phyloP scores from a whole-genome alignment of 1,140 invertebrate genomes.

The Macrobrachium rosenbergii region DNA sequence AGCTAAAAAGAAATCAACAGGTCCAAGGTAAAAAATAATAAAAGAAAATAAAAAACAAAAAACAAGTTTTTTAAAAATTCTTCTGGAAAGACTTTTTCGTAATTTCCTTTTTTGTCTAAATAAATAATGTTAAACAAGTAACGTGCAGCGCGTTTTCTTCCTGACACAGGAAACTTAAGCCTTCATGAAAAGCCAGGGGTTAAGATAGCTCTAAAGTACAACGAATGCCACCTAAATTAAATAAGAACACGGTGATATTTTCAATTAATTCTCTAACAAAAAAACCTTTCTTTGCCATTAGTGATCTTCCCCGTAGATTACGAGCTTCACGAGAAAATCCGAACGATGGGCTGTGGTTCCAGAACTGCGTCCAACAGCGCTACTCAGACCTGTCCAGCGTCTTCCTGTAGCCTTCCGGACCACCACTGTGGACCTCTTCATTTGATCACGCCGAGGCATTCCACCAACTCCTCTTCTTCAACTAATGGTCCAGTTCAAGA shows the following conservation, averaged over 20 bases:
- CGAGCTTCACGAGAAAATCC: conserved; percentile 46
- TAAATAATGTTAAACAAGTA: no score
- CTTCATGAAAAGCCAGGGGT: no score
- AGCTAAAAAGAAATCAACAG: no score
- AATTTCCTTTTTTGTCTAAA: no score
- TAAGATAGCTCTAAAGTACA: no score
- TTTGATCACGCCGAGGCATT: conserved; percentile 65
- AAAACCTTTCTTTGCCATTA: background rate
- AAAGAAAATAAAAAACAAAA: no score
- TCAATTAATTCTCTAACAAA: background rate
- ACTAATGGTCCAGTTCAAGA: conserved; percentile 41
- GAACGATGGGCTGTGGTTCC: background rate
- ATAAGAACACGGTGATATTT: background rate
- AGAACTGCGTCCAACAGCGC: background rate
- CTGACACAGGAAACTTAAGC: no score
- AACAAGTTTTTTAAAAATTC: no score
- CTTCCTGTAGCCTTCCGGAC: conserved; percentile 30
- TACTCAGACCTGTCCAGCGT: conserved; percentile 33
- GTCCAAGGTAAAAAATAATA: no score
- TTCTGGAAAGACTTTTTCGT: no score
- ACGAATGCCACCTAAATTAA: no score
- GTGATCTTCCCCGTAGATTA: conserved; percentile 37
- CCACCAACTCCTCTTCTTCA: background rate
- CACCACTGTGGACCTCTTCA: conserved; percentile 1
- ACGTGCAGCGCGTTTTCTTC: no score